Evolutionary conservation across 2,888 invertebrate genomes (phyloP).

Genomic region (Exocentrus adspersus): DNA sequence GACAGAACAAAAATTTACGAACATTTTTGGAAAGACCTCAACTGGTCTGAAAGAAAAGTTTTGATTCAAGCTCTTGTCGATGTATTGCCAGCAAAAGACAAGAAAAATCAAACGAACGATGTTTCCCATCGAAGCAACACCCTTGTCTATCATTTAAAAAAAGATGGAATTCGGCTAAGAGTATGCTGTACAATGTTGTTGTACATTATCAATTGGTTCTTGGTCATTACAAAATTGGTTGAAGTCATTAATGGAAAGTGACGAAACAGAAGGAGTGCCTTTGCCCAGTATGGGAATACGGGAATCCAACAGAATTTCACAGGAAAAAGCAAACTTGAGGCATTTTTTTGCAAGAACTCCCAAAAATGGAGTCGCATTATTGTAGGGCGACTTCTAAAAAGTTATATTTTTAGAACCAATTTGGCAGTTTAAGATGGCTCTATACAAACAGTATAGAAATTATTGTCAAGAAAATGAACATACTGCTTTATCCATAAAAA

Average conservation of each 20-base stretch:
- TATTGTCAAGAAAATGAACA: not conserved
- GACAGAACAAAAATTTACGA: conserved; percentile 7
- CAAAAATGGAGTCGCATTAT: conserved; percentile 18
- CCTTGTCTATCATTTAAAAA: not conserved
- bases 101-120: conserved; percentile 1
- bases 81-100: conserved; percentile 1
- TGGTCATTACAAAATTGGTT: conserved; percentile 9
- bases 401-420: conserved; percentile 17
- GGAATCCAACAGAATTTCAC: not conserved
- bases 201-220: conserved; percentile 7
- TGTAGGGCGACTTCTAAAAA: conserved; percentile 8
- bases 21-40: not conserved
- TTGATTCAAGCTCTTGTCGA: not conserved
- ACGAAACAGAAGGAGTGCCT: not conserved
- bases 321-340: not conserved
- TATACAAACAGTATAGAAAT: not conserved
- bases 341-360: not conserved
- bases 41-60: not conserved
- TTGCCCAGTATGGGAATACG: not conserved
- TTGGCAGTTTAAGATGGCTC: not conserved
- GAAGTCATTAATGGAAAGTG: too few relatives aligned
- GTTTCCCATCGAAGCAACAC: not conserved
- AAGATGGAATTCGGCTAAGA: conserved; percentile 9
- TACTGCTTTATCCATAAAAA: not conserved
- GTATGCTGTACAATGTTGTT: conserved; percentile 14